phyloP scores from a whole-genome alignment of 92 coral and sea anemone species.

The Zoanthus solanderi region DNA sequence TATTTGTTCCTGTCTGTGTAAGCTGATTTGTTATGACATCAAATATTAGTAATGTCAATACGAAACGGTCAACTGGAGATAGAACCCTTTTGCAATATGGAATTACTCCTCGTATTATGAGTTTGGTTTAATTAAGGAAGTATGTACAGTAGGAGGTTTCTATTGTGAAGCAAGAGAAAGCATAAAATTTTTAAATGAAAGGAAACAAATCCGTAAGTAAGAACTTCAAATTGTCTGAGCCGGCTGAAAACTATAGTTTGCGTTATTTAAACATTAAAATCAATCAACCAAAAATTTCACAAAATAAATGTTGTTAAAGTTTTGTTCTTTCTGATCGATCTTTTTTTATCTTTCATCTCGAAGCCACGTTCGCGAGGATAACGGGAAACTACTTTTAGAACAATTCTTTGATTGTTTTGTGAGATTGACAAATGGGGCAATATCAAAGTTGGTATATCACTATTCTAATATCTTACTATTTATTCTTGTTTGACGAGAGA shows the following conservation, averaged over 20 bases:
- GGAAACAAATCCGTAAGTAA: slow-evolving; percentile 5
- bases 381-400: slow-evolving; percentile 35
- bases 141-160: neutral
- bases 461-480: slow-evolving; percentile 41
- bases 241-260: slow-evolving; percentile 27
- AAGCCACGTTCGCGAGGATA: slow-evolving; percentile 35
- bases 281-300: slow-evolving; percentile 35
- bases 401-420: slow-evolving; percentile 43
- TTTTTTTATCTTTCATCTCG: slow-evolving; percentile 37
- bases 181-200: neutral
- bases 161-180: slow-evolving; percentile 34
- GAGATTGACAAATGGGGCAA: slow-evolving; percentile 52
- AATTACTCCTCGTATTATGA: neutral
- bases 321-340: slow-evolving; percentile 4
- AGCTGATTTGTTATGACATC: slow-evolving; percentile 34
- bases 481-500: slow-evolving; percentile 35
- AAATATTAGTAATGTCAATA: slow-evolving; percentile 41
- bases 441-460: slow-evolving; percentile 50
- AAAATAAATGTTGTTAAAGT: neutral
- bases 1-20: slow-evolving; percentile 6
- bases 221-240: slow-evolving; percentile 18
- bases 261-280: slow-evolving; percentile 11
- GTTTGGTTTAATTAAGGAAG: slow-evolving; percentile 25
- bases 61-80: slow-evolving; percentile 27
- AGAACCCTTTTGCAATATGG: slow-evolving; percentile 32